phyloP scores from a whole-genome alignment of 2,888 invertebrate genomes.

The Plagodis dolabraria region DNA sequence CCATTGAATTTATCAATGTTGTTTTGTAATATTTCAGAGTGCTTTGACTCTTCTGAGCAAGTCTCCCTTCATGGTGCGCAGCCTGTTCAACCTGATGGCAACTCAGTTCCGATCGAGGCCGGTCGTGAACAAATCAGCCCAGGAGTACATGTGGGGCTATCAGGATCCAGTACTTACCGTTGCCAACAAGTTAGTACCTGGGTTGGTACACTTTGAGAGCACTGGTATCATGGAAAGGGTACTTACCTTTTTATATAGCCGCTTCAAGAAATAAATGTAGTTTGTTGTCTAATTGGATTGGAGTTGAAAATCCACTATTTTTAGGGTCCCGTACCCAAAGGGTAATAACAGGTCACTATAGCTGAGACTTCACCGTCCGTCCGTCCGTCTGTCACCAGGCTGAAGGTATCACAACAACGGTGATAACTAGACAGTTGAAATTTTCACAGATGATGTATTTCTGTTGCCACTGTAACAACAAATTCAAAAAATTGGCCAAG shows the following conservation, averaged over 20 bases:
- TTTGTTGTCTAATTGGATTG: too few relatives aligned
- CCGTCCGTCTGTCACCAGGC: too few relatives aligned
- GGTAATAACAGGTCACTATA: too few relatives aligned
- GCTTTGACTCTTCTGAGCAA: constrained; percentile 77
- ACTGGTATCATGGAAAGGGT: constrained; percentile 92
- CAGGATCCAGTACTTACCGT: constrained; percentile 42
- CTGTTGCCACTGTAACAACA: too few relatives aligned
- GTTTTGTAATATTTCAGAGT: constrained; percentile 36
- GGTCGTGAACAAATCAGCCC: constrained; percentile 61
- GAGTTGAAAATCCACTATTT: too few relatives aligned
- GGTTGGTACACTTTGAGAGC: constrained; percentile 87
- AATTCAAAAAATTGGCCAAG: too few relatives aligned
- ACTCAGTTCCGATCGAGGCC: constrained; percentile 84
- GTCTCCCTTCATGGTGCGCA: constrained; percentile 82
- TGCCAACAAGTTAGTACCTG: constrained; percentile 67
- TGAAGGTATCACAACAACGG: too few relatives aligned
- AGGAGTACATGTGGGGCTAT: constrained; percentile 48
- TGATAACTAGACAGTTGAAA: too few relatives aligned
- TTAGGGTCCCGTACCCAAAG: too few relatives aligned
- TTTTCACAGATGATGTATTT: too few relatives aligned
- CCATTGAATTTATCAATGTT: background rate
- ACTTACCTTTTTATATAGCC: constrained; percentile 3
- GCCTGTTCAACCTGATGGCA: constrained; percentile 85
- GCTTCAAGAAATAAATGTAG: background rate
- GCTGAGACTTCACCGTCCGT: too few relatives aligned